Conservation (phyloP, 2,888 invertebrate species). For the Megamerina dolium region DNA sequence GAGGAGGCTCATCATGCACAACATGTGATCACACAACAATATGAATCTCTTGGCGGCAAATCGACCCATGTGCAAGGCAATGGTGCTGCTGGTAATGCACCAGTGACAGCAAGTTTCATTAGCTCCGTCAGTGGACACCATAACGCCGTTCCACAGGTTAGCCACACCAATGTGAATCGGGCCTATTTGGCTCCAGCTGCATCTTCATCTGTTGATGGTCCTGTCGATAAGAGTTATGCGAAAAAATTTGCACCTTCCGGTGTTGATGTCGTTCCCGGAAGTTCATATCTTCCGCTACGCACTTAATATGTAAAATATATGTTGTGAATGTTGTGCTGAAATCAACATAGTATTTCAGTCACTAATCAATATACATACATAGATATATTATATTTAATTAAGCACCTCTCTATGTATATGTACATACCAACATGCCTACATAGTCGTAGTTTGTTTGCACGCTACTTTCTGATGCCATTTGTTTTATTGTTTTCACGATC, state of each 20-base stretch:
- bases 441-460: too few relatives aligned
- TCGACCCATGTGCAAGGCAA: neutral
- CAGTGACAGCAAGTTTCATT: neutral
- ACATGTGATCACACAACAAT: conserved; percentile 16
- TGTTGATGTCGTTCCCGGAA: conserved; percentile 41
- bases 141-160: neutral
- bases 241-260: conserved; percentile 37
- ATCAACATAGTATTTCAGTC: too few relatives aligned
- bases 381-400: too few relatives aligned
- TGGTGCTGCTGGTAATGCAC: neutral
- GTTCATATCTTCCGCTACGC: conserved; percentile 35
- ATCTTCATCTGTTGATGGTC: too few relatives aligned
- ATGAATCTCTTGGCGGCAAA: conserved; percentile 10
- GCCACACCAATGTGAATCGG: conserved; percentile 1
- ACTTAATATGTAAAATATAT: neutral
- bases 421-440: too few relatives aligned
- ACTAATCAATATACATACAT: too few relatives aligned
- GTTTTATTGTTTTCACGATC: too few relatives aligned
- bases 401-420: too few relatives aligned
- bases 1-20: conserved; percentile 18
- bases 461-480: too few relatives aligned
- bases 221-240: conserved; percentile 37
- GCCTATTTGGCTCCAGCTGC: conserved; percentile 3
- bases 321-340: neutral
- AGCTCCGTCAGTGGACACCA: neutral